Percentiles rank a stretch among this genome's conserved stretches.
Conservation (phyloP, 1,140 invertebrate species). For the Panagrolaimus sp. region DNA sequence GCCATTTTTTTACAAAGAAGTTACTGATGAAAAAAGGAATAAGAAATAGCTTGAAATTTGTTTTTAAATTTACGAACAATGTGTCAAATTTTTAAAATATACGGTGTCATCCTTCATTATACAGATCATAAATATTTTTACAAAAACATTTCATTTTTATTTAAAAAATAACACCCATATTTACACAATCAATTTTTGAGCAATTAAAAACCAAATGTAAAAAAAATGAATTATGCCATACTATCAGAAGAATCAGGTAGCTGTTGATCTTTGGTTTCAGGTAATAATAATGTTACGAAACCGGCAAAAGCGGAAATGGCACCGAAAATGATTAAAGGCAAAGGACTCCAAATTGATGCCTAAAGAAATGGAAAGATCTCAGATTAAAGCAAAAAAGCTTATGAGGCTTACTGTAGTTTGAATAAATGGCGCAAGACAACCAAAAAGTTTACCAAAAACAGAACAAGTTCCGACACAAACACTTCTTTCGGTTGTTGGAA, state of each 20-base stretch:
- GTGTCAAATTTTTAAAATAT: too few relatives aligned
- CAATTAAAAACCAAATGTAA: not conserved
- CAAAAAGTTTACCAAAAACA: not conserved
- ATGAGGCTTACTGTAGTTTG: not conserved
- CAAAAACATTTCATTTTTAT: too few relatives aligned
- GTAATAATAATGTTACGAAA: not conserved
- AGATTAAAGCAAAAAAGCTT: not conserved
- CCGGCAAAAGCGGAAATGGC: not conserved
- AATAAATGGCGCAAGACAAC: constrained; percentile 11
- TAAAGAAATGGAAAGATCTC: not conserved
- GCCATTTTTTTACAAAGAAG: too few relatives aligned
- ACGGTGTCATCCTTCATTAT: too few relatives aligned
- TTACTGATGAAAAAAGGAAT: too few relatives aligned
- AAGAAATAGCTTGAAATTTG: too few relatives aligned
- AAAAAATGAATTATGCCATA: not conserved
- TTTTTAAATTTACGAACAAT: too few relatives aligned
- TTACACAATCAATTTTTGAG: too few relatives aligned
- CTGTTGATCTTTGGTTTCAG: constrained; percentile 9
- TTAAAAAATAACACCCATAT: too few relatives aligned
- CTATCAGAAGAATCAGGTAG: not conserved
- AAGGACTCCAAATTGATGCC: constrained; percentile 3
- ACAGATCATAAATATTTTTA: too few relatives aligned
- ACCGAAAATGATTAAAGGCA: constrained; percentile 6
- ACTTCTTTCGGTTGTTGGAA: constrained; percentile 28
- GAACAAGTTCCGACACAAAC: not conserved